Evolutionary conservation across 2,113 vertebrate species (phyloP), one percentile per base, ranked within the genome.

Genomic region (Furnarius figulus): DNA sequence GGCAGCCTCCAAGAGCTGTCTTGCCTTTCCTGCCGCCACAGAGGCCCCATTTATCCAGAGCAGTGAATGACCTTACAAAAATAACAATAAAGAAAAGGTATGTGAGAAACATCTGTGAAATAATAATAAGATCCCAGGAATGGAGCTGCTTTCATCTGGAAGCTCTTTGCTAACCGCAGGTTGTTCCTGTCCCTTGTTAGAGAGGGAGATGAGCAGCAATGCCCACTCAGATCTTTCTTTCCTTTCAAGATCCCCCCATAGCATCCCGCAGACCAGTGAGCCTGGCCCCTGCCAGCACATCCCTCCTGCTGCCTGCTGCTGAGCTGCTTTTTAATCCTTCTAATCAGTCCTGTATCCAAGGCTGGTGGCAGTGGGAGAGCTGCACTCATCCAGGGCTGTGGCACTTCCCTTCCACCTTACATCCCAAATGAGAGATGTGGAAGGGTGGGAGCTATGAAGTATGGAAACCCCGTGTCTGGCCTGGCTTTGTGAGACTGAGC

Each of bases 101-200:
- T 52, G 49, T 22, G 58, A 92, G 78, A 35, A 65, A 28, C 50
- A 56, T 63, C 91, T 94, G 87, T 91, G 89, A 87, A 92, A 81
- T 81, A 78, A 85, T 80, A 93, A 90, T 67, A 73, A 87, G 90
- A 67, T 85, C 80, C 80, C 2, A 4, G 62, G 56, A 44, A 71
- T 27, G 35, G 62, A 62, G 68, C 73, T 50, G 49, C 95, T 93
- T 88, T 91, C 55, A 90, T 96, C 84, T 79, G 63, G 49, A 71
- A 93, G 55, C 85, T 88, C 76, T 95, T 88, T 72, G 65, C 56
- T 56, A 79, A 46, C 71, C 0, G 4, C 3, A 0, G 66, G 76
- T 89, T 91, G 84, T 79, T 96, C 91, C 85, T 65, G 55, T 78
- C 85, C 85, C 77, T 94, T 5, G 17, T 96, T 94, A 95, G 56